Conservation (phyloP, 2,113 vertebrate species). For the Podarcis raffonei region DNA sequence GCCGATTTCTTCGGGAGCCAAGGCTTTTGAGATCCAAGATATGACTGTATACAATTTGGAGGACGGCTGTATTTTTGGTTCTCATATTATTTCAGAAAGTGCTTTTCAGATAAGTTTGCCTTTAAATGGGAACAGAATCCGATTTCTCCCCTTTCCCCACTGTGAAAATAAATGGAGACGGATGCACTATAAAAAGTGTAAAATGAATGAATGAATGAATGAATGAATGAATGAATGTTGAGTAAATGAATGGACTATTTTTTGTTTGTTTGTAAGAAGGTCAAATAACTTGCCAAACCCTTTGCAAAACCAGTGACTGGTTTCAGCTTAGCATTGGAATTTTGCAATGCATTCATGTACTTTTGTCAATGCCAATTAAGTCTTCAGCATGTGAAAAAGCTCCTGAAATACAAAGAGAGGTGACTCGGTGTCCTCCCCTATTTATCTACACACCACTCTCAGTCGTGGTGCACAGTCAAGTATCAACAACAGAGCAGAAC, state of each 20-base stretch:
- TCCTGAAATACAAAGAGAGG: conserved; percentile 12
- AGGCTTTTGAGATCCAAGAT: too few species aligned
- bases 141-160: too few species aligned
- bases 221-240: too few species aligned
- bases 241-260: too few species aligned
- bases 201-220: neutral
- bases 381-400: conserved; percentile 15
- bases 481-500: neutral
- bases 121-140: too few species aligned
- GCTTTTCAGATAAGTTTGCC: too few species aligned
- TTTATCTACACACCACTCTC: accelerated
- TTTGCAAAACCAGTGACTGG: neutral
- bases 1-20: too few species aligned
- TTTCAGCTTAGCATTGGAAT: neutral
- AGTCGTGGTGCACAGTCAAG: neutral
- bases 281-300: too few species aligned
- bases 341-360: neutral
- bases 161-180: too few species aligned
- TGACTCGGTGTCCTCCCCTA: neutral
- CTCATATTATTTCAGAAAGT: too few species aligned
- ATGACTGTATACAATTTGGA: too few species aligned
- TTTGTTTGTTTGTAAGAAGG: neutral
- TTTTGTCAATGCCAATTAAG: neutral
- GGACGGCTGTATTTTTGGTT: too few species aligned
- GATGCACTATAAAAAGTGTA: neutral